These are phyloP conservation scores for Caenorhabditis imperialis DNA, from an alignment of 2,888 invertebrate species.

Conservation along the genomic window DNA sequence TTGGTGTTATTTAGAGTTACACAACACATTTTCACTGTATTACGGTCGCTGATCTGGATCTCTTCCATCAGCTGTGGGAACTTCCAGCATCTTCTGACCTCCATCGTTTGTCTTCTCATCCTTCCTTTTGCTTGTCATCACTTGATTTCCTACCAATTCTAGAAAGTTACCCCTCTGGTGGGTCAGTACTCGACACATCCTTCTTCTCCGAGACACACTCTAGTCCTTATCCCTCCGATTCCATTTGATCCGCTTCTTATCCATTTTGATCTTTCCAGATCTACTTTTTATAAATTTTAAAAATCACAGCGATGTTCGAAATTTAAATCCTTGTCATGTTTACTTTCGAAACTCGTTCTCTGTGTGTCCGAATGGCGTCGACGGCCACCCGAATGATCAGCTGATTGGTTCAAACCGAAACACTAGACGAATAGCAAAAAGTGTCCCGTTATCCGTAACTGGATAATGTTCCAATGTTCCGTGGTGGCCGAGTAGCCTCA, in stretches of 20 bases:
- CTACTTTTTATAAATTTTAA: not conserved
- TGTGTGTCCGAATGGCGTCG: not conserved
- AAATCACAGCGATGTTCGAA: too few species aligned
- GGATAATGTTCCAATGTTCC: conserved; percentile 40
- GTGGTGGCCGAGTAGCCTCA: conserved; percentile 34
- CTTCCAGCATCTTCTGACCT: too few species aligned
- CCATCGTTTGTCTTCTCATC: too few species aligned
- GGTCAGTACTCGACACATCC: too few species aligned
- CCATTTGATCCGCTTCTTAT: not conserved
- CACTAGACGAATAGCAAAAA: conserved; percentile 10
- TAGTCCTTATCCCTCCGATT: not conserved
- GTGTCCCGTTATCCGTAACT: conserved; percentile 39
- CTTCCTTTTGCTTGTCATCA: too few species aligned
- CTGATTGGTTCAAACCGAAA: conserved; percentile 29
- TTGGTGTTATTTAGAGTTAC: too few species aligned
- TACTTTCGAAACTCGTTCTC: conserved; percentile 1
- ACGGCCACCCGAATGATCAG: conserved; percentile 13
- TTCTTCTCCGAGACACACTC: not conserved
- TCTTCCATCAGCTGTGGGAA: too few species aligned
- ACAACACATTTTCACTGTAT: too few species aligned
- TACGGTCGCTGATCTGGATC: too few species aligned
- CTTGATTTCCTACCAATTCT: too few species aligned
- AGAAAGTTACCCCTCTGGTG: too few species aligned
- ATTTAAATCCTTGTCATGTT: not conserved
- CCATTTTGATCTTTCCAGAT: not conserved